phyloP scores from a whole-genome alignment of 2,797 vertebrate species.

The Eulemur coronatus region DNA sequence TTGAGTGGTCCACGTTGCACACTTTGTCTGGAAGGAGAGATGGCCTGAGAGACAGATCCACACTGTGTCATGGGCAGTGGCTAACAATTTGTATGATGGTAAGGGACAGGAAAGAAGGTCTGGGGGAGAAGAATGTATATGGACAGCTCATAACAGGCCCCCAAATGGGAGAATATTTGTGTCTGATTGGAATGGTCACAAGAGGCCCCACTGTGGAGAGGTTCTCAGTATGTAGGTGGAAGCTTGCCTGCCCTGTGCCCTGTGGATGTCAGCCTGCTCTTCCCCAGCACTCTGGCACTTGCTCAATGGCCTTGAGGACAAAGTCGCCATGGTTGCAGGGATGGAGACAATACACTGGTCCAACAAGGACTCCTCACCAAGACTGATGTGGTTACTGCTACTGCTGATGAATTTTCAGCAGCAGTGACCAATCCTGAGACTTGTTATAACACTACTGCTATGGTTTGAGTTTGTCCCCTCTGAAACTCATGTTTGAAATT shows the following conservation, averaged over 20 bases:
- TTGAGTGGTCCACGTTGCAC: background rate
- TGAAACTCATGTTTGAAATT: background rate
- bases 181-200: too few relatives aligned
- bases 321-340: background rate
- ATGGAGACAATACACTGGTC: background rate
- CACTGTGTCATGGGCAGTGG: too few relatives aligned
- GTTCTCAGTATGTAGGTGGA: background rate
- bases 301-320: background rate
- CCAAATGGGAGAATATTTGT: background rate
- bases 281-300: background rate
- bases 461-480: background rate
- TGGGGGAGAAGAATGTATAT: background rate
- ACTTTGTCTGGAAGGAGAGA: background rate
- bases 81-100: background rate
- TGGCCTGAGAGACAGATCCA: background rate
- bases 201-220: background rate
- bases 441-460: background rate
- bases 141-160: background rate
- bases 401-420: background rate
- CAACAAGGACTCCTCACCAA: background rate
- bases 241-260: background rate
- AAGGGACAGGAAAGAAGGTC: background rate
- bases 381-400: background rate
- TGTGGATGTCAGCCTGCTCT: background rate
- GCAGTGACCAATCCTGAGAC: background rate